phyloP scores from a whole-genome alignment of 2,113 vertebrate genomes.

The cattle (Bos taurus) region ARS-UCD2.0 NC_037351.1:30277501-30278000 shows the following conservation, averaged over 20 bases:
- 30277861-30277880: not conserved
- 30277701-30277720: not conserved
- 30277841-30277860: not conserved
- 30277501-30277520: not conserved
- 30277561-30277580: not conserved
- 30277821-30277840: not conserved
- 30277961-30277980: not conserved
- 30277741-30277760: not conserved
- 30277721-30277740: not conserved
- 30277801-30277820: not conserved
- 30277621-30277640: rapidly evolving
- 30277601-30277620: not conserved
- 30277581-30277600: not conserved
- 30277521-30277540: not conserved
- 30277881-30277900: not conserved
- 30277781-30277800: not conserved
- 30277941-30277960: not conserved
- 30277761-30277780: not conserved
- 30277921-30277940: not conserved
- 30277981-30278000: not conserved
- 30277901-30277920: not conserved
- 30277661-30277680: not conserved
- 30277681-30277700: not conserved
- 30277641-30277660: not conserved
- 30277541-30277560: not conserved